Base-by-base conservation (phyloP, 2,888 invertebrate species). In the Cetonia aurata region DNA sequence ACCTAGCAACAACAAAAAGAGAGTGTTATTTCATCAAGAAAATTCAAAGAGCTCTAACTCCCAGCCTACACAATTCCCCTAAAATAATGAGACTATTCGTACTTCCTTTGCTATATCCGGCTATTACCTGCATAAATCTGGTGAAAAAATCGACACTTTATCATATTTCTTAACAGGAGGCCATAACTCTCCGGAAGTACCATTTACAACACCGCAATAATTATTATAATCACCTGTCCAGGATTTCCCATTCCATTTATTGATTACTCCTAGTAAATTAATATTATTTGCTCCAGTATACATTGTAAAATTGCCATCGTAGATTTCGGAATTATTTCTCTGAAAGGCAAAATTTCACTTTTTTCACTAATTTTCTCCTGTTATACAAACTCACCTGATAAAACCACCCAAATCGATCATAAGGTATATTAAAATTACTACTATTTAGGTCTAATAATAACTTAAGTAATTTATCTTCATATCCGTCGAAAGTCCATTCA, bases 361-460 rank as follows among this genome's bases (percentile, higher is more conserved):
- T 57, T 42, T 17, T 13, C 3, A n/a, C 19, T 41, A 69, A 37
- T 37, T 33, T 33, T 12, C 15, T 19, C 17, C 19, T 42, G 13
- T 0, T n/a, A 6, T n/a, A 41, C 19, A 53, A 55, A 87, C 90
- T 88, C 82, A 94, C 94, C 67, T 84, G 85, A 80, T 91, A 92
- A 81, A 96, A 94, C 93, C 96, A 95, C 9, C 93, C 96, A 83
- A 97, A 96, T 79, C 89, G 92, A 41, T 89, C 90, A 77, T 88
- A 92, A 0, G 93, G 93, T 75, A 94, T 88, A 0, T 85, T 75
- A 10, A 89, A 72, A 9, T 76, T 75, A 0, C 88, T 83, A 25
- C 89, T 79, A 74, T 91, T 83, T 46, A 92, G 75, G 76, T 87
- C 81, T 50, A 85, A 68, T 48, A 88, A 87, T 72, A 92, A 76